phyloP scores from a whole-genome alignment of 2,888 invertebrate genomes.

The Autographa gamma region DNA sequence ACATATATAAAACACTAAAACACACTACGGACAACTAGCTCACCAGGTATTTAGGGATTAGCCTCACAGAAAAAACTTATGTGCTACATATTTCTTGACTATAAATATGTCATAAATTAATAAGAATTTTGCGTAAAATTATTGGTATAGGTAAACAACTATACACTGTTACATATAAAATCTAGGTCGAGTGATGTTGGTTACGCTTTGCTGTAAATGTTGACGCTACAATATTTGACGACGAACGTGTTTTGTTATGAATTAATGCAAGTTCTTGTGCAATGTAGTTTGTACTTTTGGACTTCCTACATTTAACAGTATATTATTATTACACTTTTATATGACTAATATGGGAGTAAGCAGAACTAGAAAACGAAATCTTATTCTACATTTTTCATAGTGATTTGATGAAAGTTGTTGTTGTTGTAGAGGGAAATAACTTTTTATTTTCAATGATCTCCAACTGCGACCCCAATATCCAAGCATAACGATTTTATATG shows the following conservation, averaged over 20 bases:
- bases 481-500: too few relatives aligned
- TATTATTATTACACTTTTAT: neutral
- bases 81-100: neutral
- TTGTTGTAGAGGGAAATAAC: neutral
- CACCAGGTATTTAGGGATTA: too few relatives aligned
- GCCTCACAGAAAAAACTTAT: too few relatives aligned
- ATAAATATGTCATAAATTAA: neutral
- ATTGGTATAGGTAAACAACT: neutral
- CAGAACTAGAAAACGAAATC: neutral
- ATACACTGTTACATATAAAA: slow-evolving; percentile 30
- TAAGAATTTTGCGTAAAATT: neutral
- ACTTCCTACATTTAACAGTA: neutral
- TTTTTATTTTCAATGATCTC: too few relatives aligned
- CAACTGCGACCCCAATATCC: too few relatives aligned
- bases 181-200: slow-evolving; percentile 32
- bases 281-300: slow-evolving; percentile 33
- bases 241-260: slow-evolving; percentile 37
- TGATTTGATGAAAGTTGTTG: neutral
- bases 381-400: neutral
- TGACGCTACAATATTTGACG: slow-evolving; percentile 20
- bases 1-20: too few relatives aligned
- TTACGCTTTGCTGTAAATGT: slow-evolving; percentile 17
- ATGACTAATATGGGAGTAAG: neutral
- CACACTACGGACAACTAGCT: too few relatives aligned
- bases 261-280: slow-evolving; percentile 17